Conservation (phyloP, 2,888 invertebrate genomes). For the Hymenopus coronatus region DNA sequence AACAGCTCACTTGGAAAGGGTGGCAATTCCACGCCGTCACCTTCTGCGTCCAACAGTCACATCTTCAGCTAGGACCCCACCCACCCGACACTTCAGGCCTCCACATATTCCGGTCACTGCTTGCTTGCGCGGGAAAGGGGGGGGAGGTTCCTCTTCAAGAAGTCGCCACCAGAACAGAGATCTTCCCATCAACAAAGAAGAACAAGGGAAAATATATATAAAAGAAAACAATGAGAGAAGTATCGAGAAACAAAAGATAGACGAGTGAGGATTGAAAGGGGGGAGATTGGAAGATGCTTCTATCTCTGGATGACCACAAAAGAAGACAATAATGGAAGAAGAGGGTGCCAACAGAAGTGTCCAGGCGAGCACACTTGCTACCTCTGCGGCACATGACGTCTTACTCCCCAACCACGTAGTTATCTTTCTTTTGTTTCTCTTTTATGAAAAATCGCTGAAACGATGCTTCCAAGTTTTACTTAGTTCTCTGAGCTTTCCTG, state of each 20-base stretch:
- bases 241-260: conserved; percentile 35
- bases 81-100: conserved; percentile 16
- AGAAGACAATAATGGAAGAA: conserved; percentile 16
- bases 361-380: background rate
- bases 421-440: background rate
- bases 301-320: conserved; percentile 8
- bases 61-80: conserved; percentile 16
- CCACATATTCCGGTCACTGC: conserved; percentile 30
- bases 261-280: conserved; percentile 20
- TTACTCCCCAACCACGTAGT: background rate
- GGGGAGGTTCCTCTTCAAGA: conserved; percentile 18
- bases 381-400: background rate
- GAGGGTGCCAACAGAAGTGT: background rate
- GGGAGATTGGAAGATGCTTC: conserved; percentile 6
- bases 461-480: background rate
- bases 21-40: conserved; percentile 24
- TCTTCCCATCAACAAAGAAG: conserved; percentile 14
- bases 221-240: conserved; percentile 34
- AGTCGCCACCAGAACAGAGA: conserved; percentile 24
- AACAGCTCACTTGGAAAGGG: conserved; percentile 15
- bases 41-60: conserved; percentile 35
- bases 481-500: background rate
- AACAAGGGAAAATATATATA: conserved; percentile 14
- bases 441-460: background rate
- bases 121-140: conserved; percentile 1